Evolutionary conservation across 2,113 vertebrate genomes (phyloP), one percentile per base, ranked within the genome.

Genomic region (Colius striatus): DNA sequence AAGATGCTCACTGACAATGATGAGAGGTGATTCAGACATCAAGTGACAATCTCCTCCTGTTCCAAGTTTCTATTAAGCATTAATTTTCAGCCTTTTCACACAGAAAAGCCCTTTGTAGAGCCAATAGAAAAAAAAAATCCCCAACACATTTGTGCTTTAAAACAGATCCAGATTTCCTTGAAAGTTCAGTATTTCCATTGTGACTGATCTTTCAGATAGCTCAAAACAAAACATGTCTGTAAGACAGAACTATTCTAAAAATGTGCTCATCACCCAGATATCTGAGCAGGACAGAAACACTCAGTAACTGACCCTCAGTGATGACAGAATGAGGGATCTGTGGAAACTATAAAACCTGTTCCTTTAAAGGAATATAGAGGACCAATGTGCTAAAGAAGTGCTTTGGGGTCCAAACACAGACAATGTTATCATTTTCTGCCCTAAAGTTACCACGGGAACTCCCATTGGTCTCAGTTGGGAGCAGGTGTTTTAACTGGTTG

Each of bases 21-120:
- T 30, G 48, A 89, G 84, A 90, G 78, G 71, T 96, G 95, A 95
- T 95, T 94, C 94, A 94, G 92, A 92, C 67, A 91, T 80, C 85
- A 94, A 94, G 79, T 94, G 96, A 96, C 85, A 90, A 84, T 81
- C 82, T 92, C 55, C 68, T 93, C 38, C 87, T 92, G 65, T 84
- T 90, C 67, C 60, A 86, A 84, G 67, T 71, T 97, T 93, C 73
- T 90, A 77, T 77, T 72, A 78, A 80, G 72, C 75, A 77, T 77
- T 84, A 50, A 60, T 92, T 86, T 76, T 88, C 81, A 85, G 18
- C 45, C 71, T 92, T 91, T 90, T 45, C 74, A 79, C 29, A 66
- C 53, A 91, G 71, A 62, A 73, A 32, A 79, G 36, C 17, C 45
- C 63, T 27, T 23, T 67, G 34, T 73, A 77, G 85, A 88, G 55